Base-by-base conservation (phyloP, 1,140 invertebrate genomes). In the Zaprionus nigranus region DNA sequence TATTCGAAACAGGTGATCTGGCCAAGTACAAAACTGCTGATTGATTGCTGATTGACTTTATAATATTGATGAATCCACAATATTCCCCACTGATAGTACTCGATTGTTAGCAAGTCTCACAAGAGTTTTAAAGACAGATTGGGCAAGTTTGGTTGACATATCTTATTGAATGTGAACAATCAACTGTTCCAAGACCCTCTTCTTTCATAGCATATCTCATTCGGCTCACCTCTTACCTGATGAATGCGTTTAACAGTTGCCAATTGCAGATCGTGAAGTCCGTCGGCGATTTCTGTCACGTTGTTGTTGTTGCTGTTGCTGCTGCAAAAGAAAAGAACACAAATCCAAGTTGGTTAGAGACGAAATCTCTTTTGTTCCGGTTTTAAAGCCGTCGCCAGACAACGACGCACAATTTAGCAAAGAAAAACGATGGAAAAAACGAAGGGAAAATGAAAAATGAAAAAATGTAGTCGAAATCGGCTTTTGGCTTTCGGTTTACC, bases 401-500 rank as follows among this genome's bases (percentile, higher is more conserved):
- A 73, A 60, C 70, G 54, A 67, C 56, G 36, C 26, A 67, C 30
- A 67, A 65, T 77, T n/a, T 49, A 67, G 67, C 15, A 57, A 60
- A 36, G 30, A 17, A 68, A 46, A 60, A 40, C 40, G 56, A 36
- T 1, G 5, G 7, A 43, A 13, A 64, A 57, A 36, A 11, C 13
- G n/a, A 30, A 22, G 30, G 20, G n/a, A 56, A 46, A 56, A 58
- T 51, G 34, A 60, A 56, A 46, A 56, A 58, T 51, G 34, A 60
- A 56, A 63, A 63, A 56, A 56, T 34, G 13, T 58, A 59, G 54
- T 81, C 68, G 46, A 71, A 65, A 70, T 69, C 56, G 78, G 54
- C 78, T 78, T 67, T 72, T 13, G 71, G 63, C 64, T 74, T 80
- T 65, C 43, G 77, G 73, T 73, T 70, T 67, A 70, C 75, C 78